Evolutionary conservation across 2,888 invertebrate genomes (phyloP).

Genomic region (Rhamphomyia laevipes): DNA sequence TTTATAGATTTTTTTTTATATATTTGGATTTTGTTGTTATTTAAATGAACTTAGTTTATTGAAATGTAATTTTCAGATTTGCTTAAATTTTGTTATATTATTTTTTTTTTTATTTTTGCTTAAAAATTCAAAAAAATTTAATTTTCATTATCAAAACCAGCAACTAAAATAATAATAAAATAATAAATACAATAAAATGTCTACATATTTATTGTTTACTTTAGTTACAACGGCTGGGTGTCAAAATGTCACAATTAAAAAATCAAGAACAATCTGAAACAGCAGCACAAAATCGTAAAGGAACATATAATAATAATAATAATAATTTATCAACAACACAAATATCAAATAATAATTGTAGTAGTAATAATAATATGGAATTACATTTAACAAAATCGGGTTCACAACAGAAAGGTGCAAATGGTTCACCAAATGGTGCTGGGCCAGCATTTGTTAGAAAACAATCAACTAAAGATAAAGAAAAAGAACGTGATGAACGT

Average conservation of each 20-base stretch:
- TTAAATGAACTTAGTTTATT: too few relatives aligned
- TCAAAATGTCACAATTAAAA: slow-evolving; percentile 20
- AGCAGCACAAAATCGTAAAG: slow-evolving; percentile 13
- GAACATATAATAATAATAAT: slow-evolving; percentile 17
- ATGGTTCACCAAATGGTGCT: slow-evolving; percentile 20
- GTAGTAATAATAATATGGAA: slow-evolving; percentile 11
- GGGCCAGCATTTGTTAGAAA: slow-evolving; percentile 24
- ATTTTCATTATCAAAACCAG: too few relatives aligned
- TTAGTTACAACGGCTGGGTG: slow-evolving; percentile 19
- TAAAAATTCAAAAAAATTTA: background rate
- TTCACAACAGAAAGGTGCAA: slow-evolving; percentile 12
- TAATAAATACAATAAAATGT: too few relatives aligned
- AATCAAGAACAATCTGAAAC: slow-evolving; percentile 17
- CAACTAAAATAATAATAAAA: too few relatives aligned
- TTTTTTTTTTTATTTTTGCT: too few relatives aligned
- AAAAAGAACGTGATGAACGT: slow-evolving; percentile 46
- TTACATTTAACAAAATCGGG: slow-evolving; percentile 14
- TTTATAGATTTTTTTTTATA: too few relatives aligned
- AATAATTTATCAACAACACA: slow-evolving; percentile 26
- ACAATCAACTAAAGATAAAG: slow-evolving; percentile 25
- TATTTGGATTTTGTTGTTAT: too few relatives aligned
- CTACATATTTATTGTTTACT: background rate
- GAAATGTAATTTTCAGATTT: too few relatives aligned
- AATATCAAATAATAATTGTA: slow-evolving; percentile 16
- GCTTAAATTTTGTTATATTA: too few relatives aligned